These are phyloP conservation scores for Macrostomum lignano DNA, from an alignment of 1,140 invertebrate species.

Conservation along the genomic window DNA sequence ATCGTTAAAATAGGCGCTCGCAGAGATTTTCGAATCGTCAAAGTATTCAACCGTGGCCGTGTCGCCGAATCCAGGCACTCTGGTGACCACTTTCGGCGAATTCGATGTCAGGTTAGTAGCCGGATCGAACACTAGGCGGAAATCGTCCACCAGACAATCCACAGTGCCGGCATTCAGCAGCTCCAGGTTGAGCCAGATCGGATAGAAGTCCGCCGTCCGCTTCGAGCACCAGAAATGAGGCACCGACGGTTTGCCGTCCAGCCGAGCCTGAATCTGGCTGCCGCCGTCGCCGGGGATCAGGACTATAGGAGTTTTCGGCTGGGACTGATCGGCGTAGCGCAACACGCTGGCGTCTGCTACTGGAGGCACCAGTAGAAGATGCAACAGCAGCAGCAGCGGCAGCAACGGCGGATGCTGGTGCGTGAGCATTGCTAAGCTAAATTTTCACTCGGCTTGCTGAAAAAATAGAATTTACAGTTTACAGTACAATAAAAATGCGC, in stretches of 20 bases:
- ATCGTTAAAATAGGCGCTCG: constrained; percentile 3
- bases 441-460: too few relatives aligned
- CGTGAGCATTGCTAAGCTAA: too few relatives aligned
- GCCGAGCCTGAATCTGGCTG: constrained; percentile 58
- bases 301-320: constrained; percentile 6
- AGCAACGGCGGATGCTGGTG: too few relatives aligned
- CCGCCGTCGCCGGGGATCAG: constrained; percentile 82
- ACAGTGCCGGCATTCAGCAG: constrained; percentile 59
- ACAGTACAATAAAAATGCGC: too few relatives aligned
- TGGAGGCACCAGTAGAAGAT: too few relatives aligned
- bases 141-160: constrained; percentile 73
- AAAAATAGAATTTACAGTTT: too few relatives aligned
- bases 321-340: too few relatives aligned
- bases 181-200: constrained; percentile 75
- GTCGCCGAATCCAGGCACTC: constrained; percentile 60
- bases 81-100: constrained; percentile 54
- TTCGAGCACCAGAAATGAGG: constrained; percentile 43
- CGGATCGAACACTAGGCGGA: constrained; percentile 49
- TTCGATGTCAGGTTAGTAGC: constrained; percentile 50
- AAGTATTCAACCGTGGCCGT: constrained; percentile 51
- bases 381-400: too few relatives aligned
- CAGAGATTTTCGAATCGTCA: constrained; percentile 29
- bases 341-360: too few relatives aligned
- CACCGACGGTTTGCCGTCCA: constrained; percentile 45
- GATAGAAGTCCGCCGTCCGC: constrained; percentile 47